Conservation (phyloP, 2,797 vertebrate genomes). For the Circus cinereus region DNA sequence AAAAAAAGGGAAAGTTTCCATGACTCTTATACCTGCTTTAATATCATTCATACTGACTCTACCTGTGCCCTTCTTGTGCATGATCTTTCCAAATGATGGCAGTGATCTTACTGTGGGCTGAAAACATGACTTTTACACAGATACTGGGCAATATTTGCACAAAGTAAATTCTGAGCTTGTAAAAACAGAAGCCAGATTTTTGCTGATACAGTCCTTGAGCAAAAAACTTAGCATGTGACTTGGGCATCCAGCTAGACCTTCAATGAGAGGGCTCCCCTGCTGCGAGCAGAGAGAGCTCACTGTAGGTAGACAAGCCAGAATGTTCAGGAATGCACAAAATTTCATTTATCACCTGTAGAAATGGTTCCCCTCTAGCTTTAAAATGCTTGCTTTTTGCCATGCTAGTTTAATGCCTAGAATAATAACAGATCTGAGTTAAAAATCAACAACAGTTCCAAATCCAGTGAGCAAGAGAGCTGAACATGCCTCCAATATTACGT, state of each 20-base stretch:
- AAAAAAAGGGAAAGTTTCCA: background rate
- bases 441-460: background rate
- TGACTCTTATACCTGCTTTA: background rate
- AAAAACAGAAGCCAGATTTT: background rate
- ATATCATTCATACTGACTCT: background rate
- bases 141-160: background rate
- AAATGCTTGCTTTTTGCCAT: background rate
- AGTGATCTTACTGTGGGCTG: background rate
- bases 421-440: background rate
- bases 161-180: background rate
- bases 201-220: background rate
- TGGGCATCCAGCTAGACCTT: background rate
- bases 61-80: background rate
- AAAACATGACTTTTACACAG: background rate
- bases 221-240: background rate
- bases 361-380: background rate
- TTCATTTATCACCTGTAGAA: background rate
- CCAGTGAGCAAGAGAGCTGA: background rate
- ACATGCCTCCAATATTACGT: background rate
- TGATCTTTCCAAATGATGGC: background rate
- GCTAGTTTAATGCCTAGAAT: background rate
- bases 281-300: background rate
- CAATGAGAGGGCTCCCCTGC: background rate
- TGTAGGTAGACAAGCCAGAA: background rate
- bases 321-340: background rate